Evolutionary conservation across 2,888 invertebrate genomes (phyloP).

Genomic region (Leucophenga maculata): DNA sequence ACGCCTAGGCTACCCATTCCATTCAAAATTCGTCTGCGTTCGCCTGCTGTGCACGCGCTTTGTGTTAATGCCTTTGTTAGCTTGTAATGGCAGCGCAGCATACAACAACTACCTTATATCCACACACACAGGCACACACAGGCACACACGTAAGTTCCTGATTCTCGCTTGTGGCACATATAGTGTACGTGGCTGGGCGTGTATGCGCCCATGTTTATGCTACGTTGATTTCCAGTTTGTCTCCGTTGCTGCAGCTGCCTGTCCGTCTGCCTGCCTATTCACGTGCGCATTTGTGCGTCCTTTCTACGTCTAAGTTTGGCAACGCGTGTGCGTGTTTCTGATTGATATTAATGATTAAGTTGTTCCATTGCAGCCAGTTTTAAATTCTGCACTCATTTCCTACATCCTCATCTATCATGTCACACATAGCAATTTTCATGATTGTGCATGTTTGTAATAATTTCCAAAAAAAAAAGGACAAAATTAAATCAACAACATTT

Average conservation of each 20-base stretch:
- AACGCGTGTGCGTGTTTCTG: slow-evolving; percentile 19
- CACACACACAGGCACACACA: not conserved
- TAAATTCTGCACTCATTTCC: not conserved
- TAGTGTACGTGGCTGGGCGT: not conserved
- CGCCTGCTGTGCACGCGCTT: slow-evolving; percentile 52
- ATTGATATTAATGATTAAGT: slow-evolving; percentile 25
- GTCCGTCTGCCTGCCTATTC: not conserved
- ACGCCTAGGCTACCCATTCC: not conserved
- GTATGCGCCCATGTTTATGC: not conserved
- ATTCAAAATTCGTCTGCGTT: too few species aligned
- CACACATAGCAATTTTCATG: slow-evolving; percentile 1
- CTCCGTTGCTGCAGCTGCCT: not conserved
- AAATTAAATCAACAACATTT: not conserved
- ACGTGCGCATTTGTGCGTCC: not conserved
- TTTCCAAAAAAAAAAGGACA: slow-evolving; percentile 11
- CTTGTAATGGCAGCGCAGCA: not conserved
- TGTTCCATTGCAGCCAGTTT: not conserved
- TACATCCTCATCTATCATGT: too few species aligned
- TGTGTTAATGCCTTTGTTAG: slow-evolving; percentile 66
- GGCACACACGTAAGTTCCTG: not conserved
- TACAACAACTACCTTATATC: not conserved
- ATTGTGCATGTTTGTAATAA: slow-evolving; percentile 16
- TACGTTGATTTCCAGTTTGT: not conserved
- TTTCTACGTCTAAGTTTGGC: too few species aligned
- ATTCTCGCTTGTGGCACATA: not conserved